Conservation (phyloP, 2,113 vertebrate species). For the Neotragus moschatus region DNA sequence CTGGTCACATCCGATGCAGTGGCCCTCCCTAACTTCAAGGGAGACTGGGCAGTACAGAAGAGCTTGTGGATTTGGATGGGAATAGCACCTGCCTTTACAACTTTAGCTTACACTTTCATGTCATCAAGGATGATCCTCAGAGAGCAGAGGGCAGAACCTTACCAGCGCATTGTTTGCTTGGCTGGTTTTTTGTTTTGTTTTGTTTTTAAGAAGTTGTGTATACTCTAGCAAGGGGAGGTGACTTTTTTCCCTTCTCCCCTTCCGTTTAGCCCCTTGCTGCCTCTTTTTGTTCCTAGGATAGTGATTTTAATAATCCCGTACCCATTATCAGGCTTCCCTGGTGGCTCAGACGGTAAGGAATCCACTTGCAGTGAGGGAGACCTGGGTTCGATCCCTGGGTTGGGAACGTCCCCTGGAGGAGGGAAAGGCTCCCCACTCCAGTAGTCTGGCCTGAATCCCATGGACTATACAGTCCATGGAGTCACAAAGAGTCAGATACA, state of each 20-base stretch:
- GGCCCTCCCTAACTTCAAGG: not conserved
- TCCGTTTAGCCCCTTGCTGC: not conserved
- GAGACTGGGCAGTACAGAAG: not conserved
- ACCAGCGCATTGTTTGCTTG: not conserved
- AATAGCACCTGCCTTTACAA: not conserved
- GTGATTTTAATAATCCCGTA: not conserved
- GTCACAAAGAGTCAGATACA: not conserved
- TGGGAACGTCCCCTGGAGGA: not conserved
- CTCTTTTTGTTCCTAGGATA: not conserved
- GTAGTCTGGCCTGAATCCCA: not conserved
- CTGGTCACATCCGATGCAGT: not conserved
- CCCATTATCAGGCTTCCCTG: not conserved
- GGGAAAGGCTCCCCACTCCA: not conserved
- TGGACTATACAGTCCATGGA: not conserved
- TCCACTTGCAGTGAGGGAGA: not conserved
- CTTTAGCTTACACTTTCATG: not conserved
- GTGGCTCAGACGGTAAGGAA: not conserved
- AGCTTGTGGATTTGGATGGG: not conserved
- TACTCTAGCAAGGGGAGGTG: not conserved
- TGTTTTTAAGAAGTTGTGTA: not conserved
- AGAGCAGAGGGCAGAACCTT: not conserved
- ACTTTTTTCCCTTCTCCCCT: not conserved
- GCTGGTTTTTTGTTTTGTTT: not conserved
- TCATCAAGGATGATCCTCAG: not conserved
- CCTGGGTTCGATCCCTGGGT: not conserved